Percentiles rank a stretch among this genome's conserved stretches.
Evolutionary conservation across 2,888 invertebrate species (phyloP).

Genomic region (Rhodophaea formosa): DNA sequence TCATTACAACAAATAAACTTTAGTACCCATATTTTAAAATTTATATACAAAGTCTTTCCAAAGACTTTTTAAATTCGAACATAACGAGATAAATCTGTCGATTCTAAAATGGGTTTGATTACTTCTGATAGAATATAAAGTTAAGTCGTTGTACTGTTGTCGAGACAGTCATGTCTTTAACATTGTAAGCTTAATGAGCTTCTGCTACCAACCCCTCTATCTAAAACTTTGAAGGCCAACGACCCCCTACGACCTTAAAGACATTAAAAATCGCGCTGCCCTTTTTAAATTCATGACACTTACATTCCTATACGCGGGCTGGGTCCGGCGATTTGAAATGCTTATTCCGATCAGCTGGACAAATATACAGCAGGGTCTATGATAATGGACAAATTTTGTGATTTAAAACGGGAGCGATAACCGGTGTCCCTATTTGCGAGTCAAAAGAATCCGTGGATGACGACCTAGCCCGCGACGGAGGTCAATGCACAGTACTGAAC

Average conservation of each 20-base stretch:
- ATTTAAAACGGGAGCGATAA: slow-evolving; percentile 40
- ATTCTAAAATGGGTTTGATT: too few relatives aligned
- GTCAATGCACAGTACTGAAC: slow-evolving; percentile 11
- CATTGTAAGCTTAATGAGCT: too few relatives aligned
- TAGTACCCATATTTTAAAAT: too few relatives aligned
- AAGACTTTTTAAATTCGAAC: too few relatives aligned
- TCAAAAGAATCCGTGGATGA: slow-evolving; percentile 31
- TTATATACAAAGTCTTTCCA: too few relatives aligned
- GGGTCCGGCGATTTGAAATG: slow-evolving; percentile 26
- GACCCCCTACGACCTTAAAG: neutral
- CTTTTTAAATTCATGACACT: slow-evolving; percentile 24
- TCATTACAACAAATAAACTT: too few relatives aligned
- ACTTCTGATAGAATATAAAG: too few relatives aligned
- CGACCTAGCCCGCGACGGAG: slow-evolving; percentile 18
- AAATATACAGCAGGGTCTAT: slow-evolving; percentile 29
- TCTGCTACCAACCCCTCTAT: too few relatives aligned
- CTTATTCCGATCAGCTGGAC: slow-evolving; percentile 33
- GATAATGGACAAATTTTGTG: slow-evolving; percentile 31
- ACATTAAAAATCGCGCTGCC: slow-evolving; percentile 12
- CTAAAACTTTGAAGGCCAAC: neutral
- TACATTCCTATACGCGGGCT: slow-evolving; percentile 19
- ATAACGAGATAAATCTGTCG: too few relatives aligned
- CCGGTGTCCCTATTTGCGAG: slow-evolving; percentile 38
- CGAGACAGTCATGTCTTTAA: too few relatives aligned
- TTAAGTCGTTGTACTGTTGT: too few relatives aligned